phyloP scores from a whole-genome alignment of 1,140 invertebrate genomes.

The Campoletis sonorensis region DNA sequence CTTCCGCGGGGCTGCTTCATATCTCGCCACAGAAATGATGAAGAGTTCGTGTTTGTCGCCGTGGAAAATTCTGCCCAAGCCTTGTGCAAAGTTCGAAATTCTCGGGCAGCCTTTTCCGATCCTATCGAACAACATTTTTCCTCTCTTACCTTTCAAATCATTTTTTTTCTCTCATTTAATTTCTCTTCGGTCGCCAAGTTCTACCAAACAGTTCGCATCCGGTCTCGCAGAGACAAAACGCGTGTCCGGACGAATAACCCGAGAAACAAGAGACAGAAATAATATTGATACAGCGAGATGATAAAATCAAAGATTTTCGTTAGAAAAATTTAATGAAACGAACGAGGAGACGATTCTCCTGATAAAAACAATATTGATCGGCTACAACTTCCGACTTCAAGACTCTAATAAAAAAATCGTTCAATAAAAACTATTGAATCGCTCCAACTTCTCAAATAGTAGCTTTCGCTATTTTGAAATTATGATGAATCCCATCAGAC shows the following conservation, averaged over 20 bases:
- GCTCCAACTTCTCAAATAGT: not conserved
- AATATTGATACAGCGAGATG: not conserved
- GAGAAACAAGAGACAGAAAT: not conserved
- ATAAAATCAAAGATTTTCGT: not conserved
- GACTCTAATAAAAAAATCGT: not conserved
- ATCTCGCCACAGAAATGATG: conserved; percentile 14
- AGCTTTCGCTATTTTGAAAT: too few species aligned
- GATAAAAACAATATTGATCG: not conserved
- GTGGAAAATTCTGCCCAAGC: conserved; percentile 16
- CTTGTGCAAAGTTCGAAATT: too few species aligned
- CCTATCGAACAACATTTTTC: conserved; percentile 37
- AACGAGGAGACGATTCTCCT: not conserved
- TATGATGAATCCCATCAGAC: too few species aligned
- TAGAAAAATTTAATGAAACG: not conserved
- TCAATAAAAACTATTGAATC: not conserved
- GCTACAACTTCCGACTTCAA: too few species aligned
- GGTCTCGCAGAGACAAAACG: not conserved
- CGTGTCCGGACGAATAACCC: not conserved
- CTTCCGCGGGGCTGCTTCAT: not conserved
- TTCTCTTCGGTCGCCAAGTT: not conserved
- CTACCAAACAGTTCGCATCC: conserved; percentile 31
- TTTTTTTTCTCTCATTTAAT: not conserved
- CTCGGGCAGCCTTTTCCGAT: too few species aligned
- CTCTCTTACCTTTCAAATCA: conserved; percentile 39
- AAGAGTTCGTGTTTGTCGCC: conserved; percentile 14